Conservation (phyloP, 1,140 invertebrate genomes). For the Plectus sambesii region DNA sequence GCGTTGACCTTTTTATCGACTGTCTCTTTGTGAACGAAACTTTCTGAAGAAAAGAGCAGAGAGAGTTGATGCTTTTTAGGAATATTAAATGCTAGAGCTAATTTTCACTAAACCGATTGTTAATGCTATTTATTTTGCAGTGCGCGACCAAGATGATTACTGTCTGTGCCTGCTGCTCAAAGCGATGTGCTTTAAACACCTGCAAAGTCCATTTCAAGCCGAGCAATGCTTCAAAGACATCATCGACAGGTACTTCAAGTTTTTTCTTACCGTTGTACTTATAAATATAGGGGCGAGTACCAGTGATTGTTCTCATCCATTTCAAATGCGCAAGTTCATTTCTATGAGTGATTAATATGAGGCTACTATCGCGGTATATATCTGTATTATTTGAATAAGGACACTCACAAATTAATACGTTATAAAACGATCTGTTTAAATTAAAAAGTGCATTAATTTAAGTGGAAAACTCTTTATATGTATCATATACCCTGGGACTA, state of each 20-base stretch:
- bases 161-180: constrained; percentile 65
- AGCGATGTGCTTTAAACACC: constrained; percentile 67
- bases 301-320: too few species aligned
- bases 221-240: constrained; percentile 64
- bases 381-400: too few species aligned
- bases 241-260: constrained; percentile 47
- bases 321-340: too few species aligned
- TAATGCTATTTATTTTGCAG: too few species aligned
- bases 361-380: too few species aligned
- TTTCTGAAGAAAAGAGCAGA: constrained; percentile 25
- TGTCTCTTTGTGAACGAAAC: constrained; percentile 1
- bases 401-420: too few species aligned
- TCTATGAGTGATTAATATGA: too few species aligned
- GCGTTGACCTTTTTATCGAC: not conserved
- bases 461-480: too few species aligned
- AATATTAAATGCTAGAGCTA: constrained; percentile 46
- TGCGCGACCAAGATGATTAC: constrained; percentile 63
- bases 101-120: too few species aligned
- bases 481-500: too few species aligned
- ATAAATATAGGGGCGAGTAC: not conserved
- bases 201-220: constrained; percentile 60
- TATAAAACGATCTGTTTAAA: too few species aligned
- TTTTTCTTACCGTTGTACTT: constrained; percentile 5
- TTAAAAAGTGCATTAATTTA: too few species aligned
- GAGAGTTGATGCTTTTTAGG: constrained; percentile 10